Conservation (phyloP, 2,888 invertebrate species). For the Mellilla xanthometata region DNA sequence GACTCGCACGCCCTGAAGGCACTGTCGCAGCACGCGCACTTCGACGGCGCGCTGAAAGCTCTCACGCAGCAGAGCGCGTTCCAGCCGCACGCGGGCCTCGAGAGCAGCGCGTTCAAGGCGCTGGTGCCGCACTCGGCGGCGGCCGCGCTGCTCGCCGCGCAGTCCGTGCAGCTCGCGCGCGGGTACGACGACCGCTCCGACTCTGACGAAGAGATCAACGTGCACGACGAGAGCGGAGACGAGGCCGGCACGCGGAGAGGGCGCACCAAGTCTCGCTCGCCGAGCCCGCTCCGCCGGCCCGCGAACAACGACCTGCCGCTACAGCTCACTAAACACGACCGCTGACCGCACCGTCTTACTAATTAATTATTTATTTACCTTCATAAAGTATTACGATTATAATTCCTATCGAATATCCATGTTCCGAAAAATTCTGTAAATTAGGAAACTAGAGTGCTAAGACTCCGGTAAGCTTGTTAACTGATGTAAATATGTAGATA, state of each 20-base stretch:
- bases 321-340: conserved; percentile 88
- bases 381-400: conserved; percentile 58
- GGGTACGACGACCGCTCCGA: conserved; percentile 81
- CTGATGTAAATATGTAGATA: conserved; percentile 71
- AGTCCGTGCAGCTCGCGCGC: conserved; percentile 71
- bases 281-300: conserved; percentile 65
- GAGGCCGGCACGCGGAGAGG: conserved; percentile 76
- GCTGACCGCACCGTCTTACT: conserved; percentile 61
- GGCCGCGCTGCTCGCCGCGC: conserved; percentile 80
- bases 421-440: conserved; percentile 68
- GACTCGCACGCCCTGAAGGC: conserved; percentile 83
- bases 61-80: conserved; percentile 63
- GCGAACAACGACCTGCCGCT: conserved; percentile 82
- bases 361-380: conserved; percentile 53
- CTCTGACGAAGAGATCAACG: conserved; percentile 92
- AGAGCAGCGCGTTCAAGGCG: conserved; percentile 92
- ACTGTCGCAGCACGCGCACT: conserved; percentile 79
- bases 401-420: conserved; percentile 61
- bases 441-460: conserved; percentile 60
- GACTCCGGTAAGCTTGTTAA: conserved; percentile 66
- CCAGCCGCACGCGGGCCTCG: conserved; percentile 55
- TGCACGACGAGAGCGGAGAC: conserved; percentile 89
- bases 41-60: conserved; percentile 82
- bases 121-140: conserved; percentile 86
- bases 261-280: conserved; percentile 73